Percentiles rank a stretch among this genome's conserved stretches.
Conservation (phyloP, 2,113 vertebrate species). For the Coregonus clupeaformis region DNA sequence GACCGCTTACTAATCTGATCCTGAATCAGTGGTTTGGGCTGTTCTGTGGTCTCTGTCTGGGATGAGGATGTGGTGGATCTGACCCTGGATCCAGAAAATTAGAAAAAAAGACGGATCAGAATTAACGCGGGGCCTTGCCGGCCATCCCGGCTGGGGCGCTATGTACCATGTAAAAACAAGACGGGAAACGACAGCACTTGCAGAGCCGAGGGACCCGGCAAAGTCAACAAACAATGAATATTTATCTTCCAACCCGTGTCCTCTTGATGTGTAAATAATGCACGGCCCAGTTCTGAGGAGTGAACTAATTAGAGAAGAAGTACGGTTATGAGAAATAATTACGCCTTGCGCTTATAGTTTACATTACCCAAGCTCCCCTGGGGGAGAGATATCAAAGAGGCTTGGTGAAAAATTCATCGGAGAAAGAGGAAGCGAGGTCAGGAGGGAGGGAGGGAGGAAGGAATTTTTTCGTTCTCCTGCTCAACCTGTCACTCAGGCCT, state of each 20-base stretch:
- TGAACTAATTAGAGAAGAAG: slow-evolving; percentile 71
- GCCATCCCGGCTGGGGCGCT: slow-evolving; percentile 15
- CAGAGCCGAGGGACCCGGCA: slow-evolving; percentile 45
- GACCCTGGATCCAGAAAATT: slow-evolving; percentile 44
- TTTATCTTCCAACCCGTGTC: slow-evolving; percentile 64
- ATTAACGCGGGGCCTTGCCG: slow-evolving; percentile 14
- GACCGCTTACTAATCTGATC: slow-evolving; percentile 52
- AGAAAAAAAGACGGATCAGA: slow-evolving; percentile 39
- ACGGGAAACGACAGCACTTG: not conserved
- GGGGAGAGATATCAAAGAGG: slow-evolving; percentile 57
- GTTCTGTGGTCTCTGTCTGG: slow-evolving; percentile 5
- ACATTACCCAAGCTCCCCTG: slow-evolving; percentile 46
- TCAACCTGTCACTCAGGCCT: slow-evolving; percentile 42
- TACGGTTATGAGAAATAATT: slow-evolving; percentile 71
- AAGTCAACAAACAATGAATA: slow-evolving; percentile 77
- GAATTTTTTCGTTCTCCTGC: slow-evolving; percentile 21
- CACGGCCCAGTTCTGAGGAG: slow-evolving; percentile 66
- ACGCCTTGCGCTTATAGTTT: slow-evolving; percentile 56
- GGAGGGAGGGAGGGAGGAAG: slow-evolving; percentile 16
- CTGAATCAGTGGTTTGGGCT: slow-evolving; percentile 13
- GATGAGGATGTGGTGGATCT: not conserved
- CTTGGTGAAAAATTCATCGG: slow-evolving; percentile 41
- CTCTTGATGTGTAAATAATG: slow-evolving; percentile 79
- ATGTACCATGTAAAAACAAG: slow-evolving; percentile 44
- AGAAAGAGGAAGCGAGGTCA: slow-evolving; percentile 1